Conservation (phyloP, 2,113 vertebrate genomes). For the Callithrix jacchus region DNA sequence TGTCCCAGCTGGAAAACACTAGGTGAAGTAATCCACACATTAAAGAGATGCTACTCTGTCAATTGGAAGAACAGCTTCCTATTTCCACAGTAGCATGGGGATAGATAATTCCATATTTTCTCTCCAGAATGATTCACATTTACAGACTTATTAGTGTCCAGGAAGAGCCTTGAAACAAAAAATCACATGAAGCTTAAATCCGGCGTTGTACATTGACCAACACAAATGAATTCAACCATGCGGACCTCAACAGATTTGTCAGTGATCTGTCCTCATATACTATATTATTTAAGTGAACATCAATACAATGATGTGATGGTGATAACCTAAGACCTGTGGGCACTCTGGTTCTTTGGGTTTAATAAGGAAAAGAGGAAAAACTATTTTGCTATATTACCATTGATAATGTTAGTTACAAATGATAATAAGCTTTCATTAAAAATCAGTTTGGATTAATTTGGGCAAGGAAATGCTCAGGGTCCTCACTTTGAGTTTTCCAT, state of each 20-base stretch:
- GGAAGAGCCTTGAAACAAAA: background rate
- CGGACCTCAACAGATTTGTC: background rate
- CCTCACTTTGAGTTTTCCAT: constrained; percentile 65
- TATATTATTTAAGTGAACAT: background rate
- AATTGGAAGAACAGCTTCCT: background rate
- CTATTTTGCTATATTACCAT: constrained; percentile 37
- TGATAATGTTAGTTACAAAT: constrained; percentile 9
- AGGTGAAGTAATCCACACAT: background rate
- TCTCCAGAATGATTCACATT: background rate
- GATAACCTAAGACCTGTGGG: background rate
- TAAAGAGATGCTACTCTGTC: background rate
- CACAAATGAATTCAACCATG: background rate
- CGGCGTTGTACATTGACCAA: background rate
- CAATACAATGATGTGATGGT: background rate
- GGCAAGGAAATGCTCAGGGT: constrained; percentile 1
- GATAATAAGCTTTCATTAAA: constrained; percentile 69
- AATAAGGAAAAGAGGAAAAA: background rate
- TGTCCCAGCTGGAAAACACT: background rate
- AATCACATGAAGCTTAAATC: background rate
- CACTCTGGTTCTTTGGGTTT: background rate
- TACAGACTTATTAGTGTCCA: background rate
- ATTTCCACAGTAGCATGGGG: background rate
- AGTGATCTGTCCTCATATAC: background rate
- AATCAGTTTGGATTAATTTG: constrained; percentile 40
- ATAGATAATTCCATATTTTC: background rate